Evolutionary conservation across 1,140 invertebrate species (phyloP).

Genomic region (Drosophila bocqueti): DNA sequence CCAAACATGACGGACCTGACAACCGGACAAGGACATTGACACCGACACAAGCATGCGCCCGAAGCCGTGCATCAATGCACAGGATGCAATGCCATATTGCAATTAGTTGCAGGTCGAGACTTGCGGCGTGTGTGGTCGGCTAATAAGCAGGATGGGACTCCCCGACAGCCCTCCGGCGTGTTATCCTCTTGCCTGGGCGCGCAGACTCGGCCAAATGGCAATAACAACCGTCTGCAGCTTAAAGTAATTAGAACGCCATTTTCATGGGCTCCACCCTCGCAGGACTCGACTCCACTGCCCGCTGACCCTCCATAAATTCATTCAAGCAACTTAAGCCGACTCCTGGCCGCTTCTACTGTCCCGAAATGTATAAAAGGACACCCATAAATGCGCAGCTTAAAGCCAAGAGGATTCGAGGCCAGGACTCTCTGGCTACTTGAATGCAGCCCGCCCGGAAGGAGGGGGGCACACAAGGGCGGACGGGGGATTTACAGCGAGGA

Average conservation of each 20-base stretch:
- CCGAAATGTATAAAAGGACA: constrained; percentile 53
- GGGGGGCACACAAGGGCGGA: not conserved
- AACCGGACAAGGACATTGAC: constrained; percentile 56
- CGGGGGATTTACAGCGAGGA: constrained; percentile 25
- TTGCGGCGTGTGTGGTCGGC: constrained; percentile 63
- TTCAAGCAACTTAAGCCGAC: constrained; percentile 68
- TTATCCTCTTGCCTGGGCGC: constrained; percentile 45
- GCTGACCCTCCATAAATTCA: constrained; percentile 61
- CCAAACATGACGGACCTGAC: constrained; percentile 69
- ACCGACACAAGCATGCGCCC: constrained; percentile 39
- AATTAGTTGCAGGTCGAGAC: constrained; percentile 71
- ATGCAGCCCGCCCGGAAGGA: constrained; percentile 13
- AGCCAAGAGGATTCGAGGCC: constrained; percentile 61
- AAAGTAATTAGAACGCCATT: constrained; percentile 81
- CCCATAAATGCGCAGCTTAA: constrained; percentile 69
- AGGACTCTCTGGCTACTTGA: constrained; percentile 30
- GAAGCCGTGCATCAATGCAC: constrained; percentile 40
- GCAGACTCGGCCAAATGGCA: constrained; percentile 28
- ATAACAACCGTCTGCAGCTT: constrained; percentile 75
- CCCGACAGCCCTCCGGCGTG: constrained; percentile 10
- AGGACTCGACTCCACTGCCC: constrained; percentile 14
- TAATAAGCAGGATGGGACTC: constrained; percentile 58
- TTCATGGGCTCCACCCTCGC: constrained; percentile 42
- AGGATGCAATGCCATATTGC: constrained; percentile 81
- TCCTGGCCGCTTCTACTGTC: constrained; percentile 20